These are phyloP conservation scores for Chymomyza procnemis DNA, from an alignment of 2,888 invertebrate species.

Conservation along the genomic window DNA sequence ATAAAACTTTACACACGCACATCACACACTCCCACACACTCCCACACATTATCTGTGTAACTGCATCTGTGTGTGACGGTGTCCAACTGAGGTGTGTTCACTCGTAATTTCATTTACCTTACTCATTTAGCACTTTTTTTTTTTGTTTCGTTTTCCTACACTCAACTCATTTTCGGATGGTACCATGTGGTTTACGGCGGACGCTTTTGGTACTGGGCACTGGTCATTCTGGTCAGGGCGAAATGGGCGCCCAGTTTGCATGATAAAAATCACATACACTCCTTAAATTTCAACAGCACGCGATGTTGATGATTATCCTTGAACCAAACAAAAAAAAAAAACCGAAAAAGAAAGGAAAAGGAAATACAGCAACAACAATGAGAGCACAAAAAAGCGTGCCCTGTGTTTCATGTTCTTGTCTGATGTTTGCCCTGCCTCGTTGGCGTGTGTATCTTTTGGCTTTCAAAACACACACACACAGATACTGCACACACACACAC, in stretches of 20 bases:
- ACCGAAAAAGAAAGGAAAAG: background rate
- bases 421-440: background rate
- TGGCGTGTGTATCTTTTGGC: constrained; percentile 1
- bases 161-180: background rate
- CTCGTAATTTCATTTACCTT: constrained; percentile 73
- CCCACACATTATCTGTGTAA: too few relatives aligned
- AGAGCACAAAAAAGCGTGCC: background rate
- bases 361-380: background rate
- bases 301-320: constrained; percentile 77
- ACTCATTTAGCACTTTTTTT: constrained; percentile 68
- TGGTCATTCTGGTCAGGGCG: constrained; percentile 35
- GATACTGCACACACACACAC: too few relatives aligned
- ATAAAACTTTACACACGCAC: constrained; percentile 54
- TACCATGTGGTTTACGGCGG: background rate
- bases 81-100: constrained; percentile 70
- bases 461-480: background rate
- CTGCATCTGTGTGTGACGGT: background rate
- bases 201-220: background rate
- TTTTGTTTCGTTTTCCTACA: too few relatives aligned
- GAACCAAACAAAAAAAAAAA: constrained; percentile 44
- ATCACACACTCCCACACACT: background rate
- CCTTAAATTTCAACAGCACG: constrained; percentile 77
- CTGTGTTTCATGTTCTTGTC: background rate
- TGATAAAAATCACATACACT: constrained; percentile 79
- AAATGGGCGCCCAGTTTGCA: constrained; percentile 64